phyloP scores from a whole-genome alignment of 2,797 vertebrate genomes.

The Melanotaenia boesemani region DNA sequence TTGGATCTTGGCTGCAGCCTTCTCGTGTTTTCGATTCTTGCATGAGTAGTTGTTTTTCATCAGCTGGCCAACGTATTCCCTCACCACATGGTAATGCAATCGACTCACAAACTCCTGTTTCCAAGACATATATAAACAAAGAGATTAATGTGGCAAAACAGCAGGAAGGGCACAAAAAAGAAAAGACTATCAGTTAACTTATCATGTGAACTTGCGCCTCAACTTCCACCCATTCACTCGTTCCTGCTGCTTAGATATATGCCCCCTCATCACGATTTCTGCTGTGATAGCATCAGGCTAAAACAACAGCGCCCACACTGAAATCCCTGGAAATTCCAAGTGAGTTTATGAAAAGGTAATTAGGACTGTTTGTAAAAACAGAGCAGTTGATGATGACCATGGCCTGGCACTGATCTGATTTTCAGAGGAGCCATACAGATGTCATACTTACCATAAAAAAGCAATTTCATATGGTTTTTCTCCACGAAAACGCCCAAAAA shows the following conservation, averaged over 20 bases:
- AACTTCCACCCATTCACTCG: constrained; percentile 51
- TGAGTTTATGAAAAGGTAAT: background rate
- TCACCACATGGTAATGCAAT: constrained; percentile 84
- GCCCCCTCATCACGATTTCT: background rate
- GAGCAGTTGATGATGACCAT: background rate
- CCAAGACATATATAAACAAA: constrained; percentile 20
- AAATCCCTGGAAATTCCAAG: constrained; percentile 1
- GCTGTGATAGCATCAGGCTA: constrained; percentile 18
- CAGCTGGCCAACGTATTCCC: constrained; percentile 85
- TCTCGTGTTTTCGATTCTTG: constrained; percentile 76
- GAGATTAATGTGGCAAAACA: background rate
- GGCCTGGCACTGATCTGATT: background rate
- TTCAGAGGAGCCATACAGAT: background rate
- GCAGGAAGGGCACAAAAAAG: constrained; percentile 14
- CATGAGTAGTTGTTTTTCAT: constrained; percentile 85
- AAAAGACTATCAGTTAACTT: background rate
- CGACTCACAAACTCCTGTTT: constrained; percentile 82
- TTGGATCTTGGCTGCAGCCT: constrained; percentile 82
- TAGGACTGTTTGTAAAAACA: background rate
- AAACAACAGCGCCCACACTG: background rate
- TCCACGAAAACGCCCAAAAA: background rate
- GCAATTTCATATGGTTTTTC: background rate
- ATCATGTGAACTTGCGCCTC: constrained; percentile 29
- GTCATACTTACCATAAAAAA: background rate
- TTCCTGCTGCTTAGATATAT: background rate